phyloP scores from a whole-genome alignment of 2,113 vertebrate species.

The Lucifuga dentata region DNA sequence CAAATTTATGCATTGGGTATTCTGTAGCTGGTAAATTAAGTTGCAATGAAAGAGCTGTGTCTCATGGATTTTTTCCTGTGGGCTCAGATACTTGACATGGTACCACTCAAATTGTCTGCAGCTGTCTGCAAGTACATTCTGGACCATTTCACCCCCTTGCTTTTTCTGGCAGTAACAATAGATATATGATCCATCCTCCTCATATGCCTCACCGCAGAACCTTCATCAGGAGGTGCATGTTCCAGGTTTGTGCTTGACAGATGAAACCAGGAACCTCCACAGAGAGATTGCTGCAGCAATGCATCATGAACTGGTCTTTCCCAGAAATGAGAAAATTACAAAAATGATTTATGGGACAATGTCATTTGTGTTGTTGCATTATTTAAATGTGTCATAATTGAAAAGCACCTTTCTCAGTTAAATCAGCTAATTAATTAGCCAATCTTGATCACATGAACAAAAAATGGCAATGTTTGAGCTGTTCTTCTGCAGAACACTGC shows the following conservation, averaged over 20 bases:
- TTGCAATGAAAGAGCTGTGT: conserved; percentile 1
- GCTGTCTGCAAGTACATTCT: conserved; percentile 31
- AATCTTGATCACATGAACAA: not conserved
- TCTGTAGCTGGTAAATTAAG: not conserved
- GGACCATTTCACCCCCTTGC: conserved; percentile 35
- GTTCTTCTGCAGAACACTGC: not conserved
- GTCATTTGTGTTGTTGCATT: conserved; percentile 22
- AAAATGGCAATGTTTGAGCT: not conserved
- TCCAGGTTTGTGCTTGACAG: conserved; percentile 53
- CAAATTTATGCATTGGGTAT: not conserved
- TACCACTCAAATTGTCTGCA: conserved; percentile 45
- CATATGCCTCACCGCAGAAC: conserved; percentile 53
- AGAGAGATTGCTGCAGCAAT: conserved; percentile 56
- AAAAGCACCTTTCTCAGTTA: conserved; percentile 10
- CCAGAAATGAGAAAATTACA: conserved; percentile 34
- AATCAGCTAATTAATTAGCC: not conserved
- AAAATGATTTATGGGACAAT: conserved; percentile 26
- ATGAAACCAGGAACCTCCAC: conserved; percentile 50
- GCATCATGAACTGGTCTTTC: conserved; percentile 30
- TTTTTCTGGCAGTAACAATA: conserved; percentile 55
- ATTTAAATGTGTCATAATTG: not conserved
- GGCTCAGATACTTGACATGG: conserved; percentile 22
- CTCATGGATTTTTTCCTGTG: conserved; percentile 17
- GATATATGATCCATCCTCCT: conserved; percentile 69
- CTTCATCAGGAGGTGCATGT: conserved; percentile 66